Base-by-base conservation (phyloP, 2,888 invertebrate species). In the Drepanosiphum platanoidis region DNA sequence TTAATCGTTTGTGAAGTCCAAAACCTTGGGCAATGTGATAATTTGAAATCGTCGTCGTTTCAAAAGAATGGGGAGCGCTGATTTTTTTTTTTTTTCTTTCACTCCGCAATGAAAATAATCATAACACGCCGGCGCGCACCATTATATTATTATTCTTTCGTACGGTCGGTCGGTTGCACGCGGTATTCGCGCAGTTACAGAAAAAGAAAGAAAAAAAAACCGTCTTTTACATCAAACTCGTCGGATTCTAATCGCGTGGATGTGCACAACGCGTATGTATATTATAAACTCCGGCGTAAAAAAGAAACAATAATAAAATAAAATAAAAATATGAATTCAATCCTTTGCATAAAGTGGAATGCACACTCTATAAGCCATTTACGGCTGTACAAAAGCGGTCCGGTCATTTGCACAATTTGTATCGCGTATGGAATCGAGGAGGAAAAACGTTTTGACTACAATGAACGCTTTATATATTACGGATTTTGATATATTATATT, bases 341-440 rank as follows among this genome's bases (percentile, higher is more conserved):
- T 52, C 52, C 3, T 18, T 3, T 52, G 52, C 5, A 52, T 9
- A 39, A 9, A 4, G 18, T 22, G 52, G 52, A 52, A 52, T 52
- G 52, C 52, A 52, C 52, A 52, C 52, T 52, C 18, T 52, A 22
- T 52, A 52, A 52, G 52, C 52, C 52, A 52, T 52, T 4, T 52
- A 52, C 52, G 52, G 46, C 7, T n/a, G 46, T 7, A 52, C 52
- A 52, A 52, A 34, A 36, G 36, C n/a, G 58, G 13, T 58, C n/a
- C n/a, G 75, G 58, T 13, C 30, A 11, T 77, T 58, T 27, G 58
- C 61, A 34, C 61, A 77, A 77, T 61, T 77, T 77, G 77, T 77
- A 77, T 39, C 36, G 58, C n/a, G 27, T n/a, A n/a, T n/a, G 27
- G 27, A 61, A 27, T 27, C 27, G 61, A 11, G 22, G 11, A 8